Conservation (phyloP, 2,113 vertebrate genomes). For the Daubentonia madagascariensis region DNA sequence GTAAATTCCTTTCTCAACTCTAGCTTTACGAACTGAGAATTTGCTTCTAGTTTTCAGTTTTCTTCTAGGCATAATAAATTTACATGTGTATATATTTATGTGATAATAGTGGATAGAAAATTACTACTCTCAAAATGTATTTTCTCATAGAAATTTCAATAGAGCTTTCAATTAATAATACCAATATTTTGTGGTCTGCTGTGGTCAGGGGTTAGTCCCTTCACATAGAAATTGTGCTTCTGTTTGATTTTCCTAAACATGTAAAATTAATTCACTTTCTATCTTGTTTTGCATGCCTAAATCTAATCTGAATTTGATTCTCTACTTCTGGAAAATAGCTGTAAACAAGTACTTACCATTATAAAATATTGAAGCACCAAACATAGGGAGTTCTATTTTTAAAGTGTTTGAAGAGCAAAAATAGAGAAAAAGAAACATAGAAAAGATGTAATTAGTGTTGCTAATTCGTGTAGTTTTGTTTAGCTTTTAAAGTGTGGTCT, state of each 20-base stretch:
- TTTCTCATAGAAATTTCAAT: neutral
- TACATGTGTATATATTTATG: neutral
- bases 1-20: neutral
- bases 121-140: neutral
- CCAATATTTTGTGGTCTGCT: neutral
- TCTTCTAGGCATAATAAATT: neutral
- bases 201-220: neutral
- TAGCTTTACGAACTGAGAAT: neutral
- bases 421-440: neutral
- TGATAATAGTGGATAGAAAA: neutral
- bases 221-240: neutral
- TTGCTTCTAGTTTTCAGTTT: neutral
- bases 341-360: slow-evolving; percentile 29
- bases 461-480: neutral
- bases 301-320: neutral
- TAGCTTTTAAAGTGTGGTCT: slow-evolving; percentile 16
- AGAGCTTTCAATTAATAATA: neutral
- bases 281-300: neutral
- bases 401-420: slow-evolving; percentile 34
- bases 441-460: slow-evolving; percentile 40
- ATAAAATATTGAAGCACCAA: slow-evolving; percentile 19
- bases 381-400: slow-evolving; percentile 12
- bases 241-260: neutral
- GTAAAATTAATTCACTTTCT: neutral
- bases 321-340: slow-evolving; percentile 40